Conservation (phyloP, 2,888 invertebrate genomes). For the Sminthurinus aureus region DNA sequence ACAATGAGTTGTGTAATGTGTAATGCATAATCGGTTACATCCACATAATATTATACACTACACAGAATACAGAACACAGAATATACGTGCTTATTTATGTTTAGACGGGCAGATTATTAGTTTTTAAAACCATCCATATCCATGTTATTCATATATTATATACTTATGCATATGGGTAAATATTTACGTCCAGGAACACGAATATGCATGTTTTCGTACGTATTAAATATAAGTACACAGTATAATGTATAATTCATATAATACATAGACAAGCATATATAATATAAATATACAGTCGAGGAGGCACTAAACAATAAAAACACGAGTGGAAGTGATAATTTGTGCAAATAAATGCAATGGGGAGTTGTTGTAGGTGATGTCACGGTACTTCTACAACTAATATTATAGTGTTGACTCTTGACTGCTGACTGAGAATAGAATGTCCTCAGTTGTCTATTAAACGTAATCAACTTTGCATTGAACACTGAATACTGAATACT, state of each 20-base stretch:
- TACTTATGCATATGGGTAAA: neutral
- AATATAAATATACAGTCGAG: neutral
- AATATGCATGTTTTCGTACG: too few species aligned
- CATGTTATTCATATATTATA: neutral
- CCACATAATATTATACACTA: neutral
- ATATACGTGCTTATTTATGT: neutral
- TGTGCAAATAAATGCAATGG: constrained; percentile 54
- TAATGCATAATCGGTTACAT: neutral
- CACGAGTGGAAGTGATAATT: constrained; percentile 50
- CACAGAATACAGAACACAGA: neutral
- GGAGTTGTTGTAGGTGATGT: constrained; percentile 4
- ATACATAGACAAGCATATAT: neutral
- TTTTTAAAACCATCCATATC: neutral
- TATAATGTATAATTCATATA: neutral
- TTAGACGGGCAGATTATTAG: neutral
- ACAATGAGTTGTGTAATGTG: neutral
- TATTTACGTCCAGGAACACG: too few species aligned
- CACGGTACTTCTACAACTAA: neutral
- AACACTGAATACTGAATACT: neutral
- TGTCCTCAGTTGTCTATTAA: constrained; percentile 26
- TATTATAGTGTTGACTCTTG: too few species aligned
- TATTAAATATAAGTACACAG: neutral
- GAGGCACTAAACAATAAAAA: constrained; percentile 31
- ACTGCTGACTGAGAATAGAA: neutral
- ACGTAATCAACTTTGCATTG: constrained; percentile 15